Conservation (phyloP, 2,888 invertebrate species). For the Himalopsyche kuldschensis region DNA sequence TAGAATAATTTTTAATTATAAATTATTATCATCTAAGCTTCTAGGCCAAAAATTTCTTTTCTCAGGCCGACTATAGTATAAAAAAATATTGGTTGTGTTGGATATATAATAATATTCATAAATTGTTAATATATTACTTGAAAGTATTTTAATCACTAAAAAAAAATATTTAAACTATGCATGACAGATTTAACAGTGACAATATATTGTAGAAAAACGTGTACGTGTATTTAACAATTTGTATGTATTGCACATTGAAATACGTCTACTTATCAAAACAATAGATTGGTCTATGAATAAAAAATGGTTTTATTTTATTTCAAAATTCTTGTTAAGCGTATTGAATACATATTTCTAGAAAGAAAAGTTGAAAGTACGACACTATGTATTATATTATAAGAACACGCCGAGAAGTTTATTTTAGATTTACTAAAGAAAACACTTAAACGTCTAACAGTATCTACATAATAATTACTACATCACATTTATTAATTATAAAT, state of each 20-base stretch:
- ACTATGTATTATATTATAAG: background rate
- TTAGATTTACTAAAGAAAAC: background rate
- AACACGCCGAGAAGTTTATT: background rate
- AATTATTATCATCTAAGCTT: background rate
- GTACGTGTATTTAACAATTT: background rate
- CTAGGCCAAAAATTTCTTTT: background rate
- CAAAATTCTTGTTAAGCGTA: background rate
- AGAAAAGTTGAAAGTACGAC: background rate
- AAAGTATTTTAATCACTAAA: too few relatives aligned
- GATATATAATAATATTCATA: background rate
- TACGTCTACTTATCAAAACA: background rate
- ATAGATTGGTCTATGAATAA: background rate
- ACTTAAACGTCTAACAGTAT: background rate
- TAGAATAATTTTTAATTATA: background rate
- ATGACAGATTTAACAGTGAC: background rate
- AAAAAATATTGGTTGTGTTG: background rate
- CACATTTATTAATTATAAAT: background rate
- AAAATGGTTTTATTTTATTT: background rate
- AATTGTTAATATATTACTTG: too few relatives aligned
- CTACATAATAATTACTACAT: conserved; percentile 3
- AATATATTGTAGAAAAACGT: background rate
- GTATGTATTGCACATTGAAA: background rate
- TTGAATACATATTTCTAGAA: background rate
- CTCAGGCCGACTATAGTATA: background rate
- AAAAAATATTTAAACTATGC: background rate